These are phyloP conservation scores for Drosophila ezoana DNA, from an alignment of 2,888 invertebrate species.

Conservation along the genomic window DNA sequence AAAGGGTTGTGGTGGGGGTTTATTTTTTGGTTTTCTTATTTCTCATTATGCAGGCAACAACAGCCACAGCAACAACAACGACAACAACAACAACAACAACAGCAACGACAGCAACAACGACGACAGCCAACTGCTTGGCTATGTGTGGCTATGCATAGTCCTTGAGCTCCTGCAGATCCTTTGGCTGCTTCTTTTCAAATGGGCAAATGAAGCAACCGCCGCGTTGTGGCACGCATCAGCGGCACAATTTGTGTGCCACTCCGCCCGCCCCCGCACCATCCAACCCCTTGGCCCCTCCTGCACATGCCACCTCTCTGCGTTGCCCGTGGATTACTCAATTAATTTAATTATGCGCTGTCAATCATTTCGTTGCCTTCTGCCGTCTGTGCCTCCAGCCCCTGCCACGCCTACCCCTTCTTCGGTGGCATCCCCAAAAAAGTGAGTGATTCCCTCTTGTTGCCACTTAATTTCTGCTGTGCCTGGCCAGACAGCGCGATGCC, in stretches of 20 bases:
- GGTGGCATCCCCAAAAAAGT: conserved; percentile 46
- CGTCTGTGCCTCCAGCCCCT: conserved; percentile 8
- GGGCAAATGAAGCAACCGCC: conserved; percentile 65
- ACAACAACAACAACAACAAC: no score
- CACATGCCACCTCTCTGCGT: conserved; percentile 33
- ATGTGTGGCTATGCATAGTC: conserved; percentile 31
- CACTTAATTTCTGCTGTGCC: conserved; percentile 81
- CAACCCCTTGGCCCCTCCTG: background rate
- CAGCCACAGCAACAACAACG: conserved; percentile 23
- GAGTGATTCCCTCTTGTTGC: conserved; percentile 78
- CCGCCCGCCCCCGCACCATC: background rate
- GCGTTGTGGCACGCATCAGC: conserved; percentile 68
- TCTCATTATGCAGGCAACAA: conserved; percentile 68
- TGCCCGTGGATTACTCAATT: conserved; percentile 85
- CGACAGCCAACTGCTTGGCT: conserved; percentile 10
- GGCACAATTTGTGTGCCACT: conserved; percentile 42
- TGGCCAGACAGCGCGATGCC: conserved; percentile 49
- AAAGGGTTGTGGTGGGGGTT: conserved; percentile 16
- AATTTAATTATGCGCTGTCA: conserved; percentile 86
- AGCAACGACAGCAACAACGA: conserved; percentile 19
- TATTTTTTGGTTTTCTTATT: conserved; percentile 55
- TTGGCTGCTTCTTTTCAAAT: conserved; percentile 16
- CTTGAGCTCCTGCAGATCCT: conserved; percentile 25
- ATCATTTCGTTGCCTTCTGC: conserved; percentile 83
- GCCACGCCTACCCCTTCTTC: background rate